Base-by-base conservation (phyloP, 2,888 invertebrate species). In the Leptinotarsa juncta region DNA sequence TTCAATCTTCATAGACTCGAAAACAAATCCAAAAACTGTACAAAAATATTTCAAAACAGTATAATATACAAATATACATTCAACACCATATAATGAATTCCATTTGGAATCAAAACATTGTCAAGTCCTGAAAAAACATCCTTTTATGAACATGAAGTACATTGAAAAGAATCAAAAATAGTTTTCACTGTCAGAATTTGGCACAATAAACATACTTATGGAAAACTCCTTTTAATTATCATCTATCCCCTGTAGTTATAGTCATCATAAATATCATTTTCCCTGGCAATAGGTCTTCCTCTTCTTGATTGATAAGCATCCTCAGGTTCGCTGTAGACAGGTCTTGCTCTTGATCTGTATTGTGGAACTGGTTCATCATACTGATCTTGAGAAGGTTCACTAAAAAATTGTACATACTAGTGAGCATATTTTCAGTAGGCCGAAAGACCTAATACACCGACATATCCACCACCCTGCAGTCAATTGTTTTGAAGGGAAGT, bases 221-320 rank as follows among this genome's bases (percentile, higher is more conserved):
- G 42, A 42, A 42, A 42, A 0, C 42, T 7, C 3, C 42, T 10
- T 42, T 10, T 2, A 10, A 12, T 16, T n/a, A 51, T 48, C 12
- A 42, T 16, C 68, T 48, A 78, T 67, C 71, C 73, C 70, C 75
- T 75, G 60, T 81, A 79, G 68, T 77, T 75, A 62, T 77, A 78
- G 70, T 81, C 79, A 51, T 83, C 80, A 69, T 80, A 79, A 20
- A 82, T 78, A 50, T 81, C 81, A 73, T 83, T 83, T 16, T 77
- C 67, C 50, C 77, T 76, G 7, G 76, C 62, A 18, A 73, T 69
- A 26, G 79, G 80, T 49, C 77, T 72, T 15, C 71, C 71, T 65
- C 79, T 77, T 65, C 75, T 74, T 72, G 77, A 72, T 42, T 81
- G 78, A 72, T 82, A 81, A 14, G 70, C 70, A 48, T 81, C 75